A percentile compares a stretch with the other conserved stretches of the same genome.
Evolutionary conservation across 2,113 vertebrate genomes (phyloP).

Genomic region (Grammomys dolichurus): DNA sequence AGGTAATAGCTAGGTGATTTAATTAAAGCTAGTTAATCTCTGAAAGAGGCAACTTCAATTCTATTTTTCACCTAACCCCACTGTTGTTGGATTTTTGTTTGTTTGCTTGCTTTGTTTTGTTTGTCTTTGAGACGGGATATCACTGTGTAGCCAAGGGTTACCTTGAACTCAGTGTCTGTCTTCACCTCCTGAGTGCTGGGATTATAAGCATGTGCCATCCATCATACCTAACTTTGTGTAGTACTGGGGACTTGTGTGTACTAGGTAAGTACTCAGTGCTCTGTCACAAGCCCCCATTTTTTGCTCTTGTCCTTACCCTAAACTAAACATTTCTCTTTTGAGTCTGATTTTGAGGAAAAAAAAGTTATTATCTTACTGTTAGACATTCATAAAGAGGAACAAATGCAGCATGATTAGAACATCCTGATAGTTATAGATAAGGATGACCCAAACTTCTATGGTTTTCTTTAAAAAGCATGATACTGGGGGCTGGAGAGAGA

Average conservation of each 20-base stretch:
- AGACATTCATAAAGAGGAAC: not conserved
- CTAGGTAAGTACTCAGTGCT: not conserved
- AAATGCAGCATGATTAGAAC: not conserved
- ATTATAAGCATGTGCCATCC: not conserved
- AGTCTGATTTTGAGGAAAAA: constrained; percentile 34
- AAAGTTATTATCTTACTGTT: not conserved
- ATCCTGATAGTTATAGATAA: not conserved
- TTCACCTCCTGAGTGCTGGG: not conserved
- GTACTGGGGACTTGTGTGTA: not conserved
- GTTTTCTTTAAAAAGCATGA: constrained; percentile 4
- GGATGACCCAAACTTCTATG: not conserved
- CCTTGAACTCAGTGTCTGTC: not conserved
- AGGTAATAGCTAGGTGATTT: not conserved
- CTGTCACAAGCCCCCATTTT: not conserved
- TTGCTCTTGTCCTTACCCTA: not conserved
- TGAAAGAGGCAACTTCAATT: constrained; percentile 24
- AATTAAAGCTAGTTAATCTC: not conserved
- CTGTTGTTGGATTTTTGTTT: not conserved
- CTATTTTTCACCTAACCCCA: not conserved
- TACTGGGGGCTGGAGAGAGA: not conserved
- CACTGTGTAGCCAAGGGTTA: not conserved
- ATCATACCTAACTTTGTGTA: not conserved
- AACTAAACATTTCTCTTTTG: not conserved
- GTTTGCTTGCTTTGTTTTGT: no score
- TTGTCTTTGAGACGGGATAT: not conserved